These are phyloP conservation scores for Pogona vitticeps DNA, from an alignment of 2,113 vertebrate genomes.

Conservation along the genomic window DNA sequence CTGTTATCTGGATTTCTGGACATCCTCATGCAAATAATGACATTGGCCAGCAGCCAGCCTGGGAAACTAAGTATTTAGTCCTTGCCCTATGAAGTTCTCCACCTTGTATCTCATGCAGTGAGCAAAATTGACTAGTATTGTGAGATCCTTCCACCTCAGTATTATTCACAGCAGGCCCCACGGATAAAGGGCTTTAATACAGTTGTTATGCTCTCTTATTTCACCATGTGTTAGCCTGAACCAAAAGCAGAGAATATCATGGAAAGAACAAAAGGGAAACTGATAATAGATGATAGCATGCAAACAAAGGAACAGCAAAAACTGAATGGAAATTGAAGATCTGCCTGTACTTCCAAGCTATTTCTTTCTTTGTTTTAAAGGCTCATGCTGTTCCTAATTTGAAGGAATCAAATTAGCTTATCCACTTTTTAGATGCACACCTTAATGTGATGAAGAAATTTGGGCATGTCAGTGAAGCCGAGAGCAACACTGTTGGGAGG, in stretches of 20 bases:
- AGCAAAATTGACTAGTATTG: constrained; percentile 28
- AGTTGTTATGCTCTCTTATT: not conserved
- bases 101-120: constrained; percentile 8
- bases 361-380: not conserved
- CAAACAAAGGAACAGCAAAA: not conserved
- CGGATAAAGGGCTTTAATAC: constrained; percentile 2
- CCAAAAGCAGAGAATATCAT: not conserved
- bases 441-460: too few relatives aligned
- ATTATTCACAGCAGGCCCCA: constrained; percentile 14
- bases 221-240: constrained; percentile 1
- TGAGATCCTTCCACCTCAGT: not conserved
- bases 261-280: not conserved
- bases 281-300: not conserved
- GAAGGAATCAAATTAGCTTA: too few relatives aligned
- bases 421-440: too few relatives aligned
- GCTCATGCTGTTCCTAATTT: too few relatives aligned
- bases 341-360: not conserved
- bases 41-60: fast-evolving
- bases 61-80: constrained; percentile 23
- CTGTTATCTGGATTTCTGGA: not conserved
- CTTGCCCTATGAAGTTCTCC: not conserved
- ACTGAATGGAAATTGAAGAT: not conserved
- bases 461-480: too few relatives aligned
- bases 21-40: not conserved
- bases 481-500: too few relatives aligned